A percentile compares a stretch with the other conserved stretches of the same genome.
Conservation (phyloP, 92 coral and sea anemone genomes). For the Bergia sp. region DNA sequence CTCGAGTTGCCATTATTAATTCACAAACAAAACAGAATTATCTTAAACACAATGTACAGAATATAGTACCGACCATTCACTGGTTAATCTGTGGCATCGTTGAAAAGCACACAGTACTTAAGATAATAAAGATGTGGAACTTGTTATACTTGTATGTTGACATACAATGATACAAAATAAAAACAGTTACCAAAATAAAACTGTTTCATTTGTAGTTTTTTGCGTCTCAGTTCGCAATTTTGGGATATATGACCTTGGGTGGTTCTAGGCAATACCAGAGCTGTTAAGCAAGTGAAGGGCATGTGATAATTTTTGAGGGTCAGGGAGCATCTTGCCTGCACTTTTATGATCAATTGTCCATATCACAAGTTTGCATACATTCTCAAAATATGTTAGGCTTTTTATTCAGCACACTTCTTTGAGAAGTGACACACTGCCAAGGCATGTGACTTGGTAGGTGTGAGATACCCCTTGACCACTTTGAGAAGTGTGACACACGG, state of each 20-base stretch:
- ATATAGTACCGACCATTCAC: not conserved
- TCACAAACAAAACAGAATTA: not conserved
- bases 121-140: conserved; percentile 12
- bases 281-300: no score
- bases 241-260: not conserved
- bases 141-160: not conserved
- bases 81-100: conserved; percentile 12
- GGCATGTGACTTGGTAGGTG: no score
- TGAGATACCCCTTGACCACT: no score
- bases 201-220: not conserved
- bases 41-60: conserved; percentile 29
- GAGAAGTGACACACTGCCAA: no score
- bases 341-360: no score
- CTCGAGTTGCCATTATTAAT: conserved; percentile 12
- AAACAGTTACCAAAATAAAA: not conserved
- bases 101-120: conserved; percentile 29
- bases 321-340: no score
- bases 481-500: no score
- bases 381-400: no score
- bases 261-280: no score
- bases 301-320: no score
- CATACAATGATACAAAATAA: not conserved
- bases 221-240: not conserved
- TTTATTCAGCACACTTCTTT: no score
- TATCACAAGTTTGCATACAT: no score